These are phyloP conservation scores for Baryphthengus martii DNA, from an alignment of 2,113 vertebrate species.

Conservation along the genomic window DNA sequence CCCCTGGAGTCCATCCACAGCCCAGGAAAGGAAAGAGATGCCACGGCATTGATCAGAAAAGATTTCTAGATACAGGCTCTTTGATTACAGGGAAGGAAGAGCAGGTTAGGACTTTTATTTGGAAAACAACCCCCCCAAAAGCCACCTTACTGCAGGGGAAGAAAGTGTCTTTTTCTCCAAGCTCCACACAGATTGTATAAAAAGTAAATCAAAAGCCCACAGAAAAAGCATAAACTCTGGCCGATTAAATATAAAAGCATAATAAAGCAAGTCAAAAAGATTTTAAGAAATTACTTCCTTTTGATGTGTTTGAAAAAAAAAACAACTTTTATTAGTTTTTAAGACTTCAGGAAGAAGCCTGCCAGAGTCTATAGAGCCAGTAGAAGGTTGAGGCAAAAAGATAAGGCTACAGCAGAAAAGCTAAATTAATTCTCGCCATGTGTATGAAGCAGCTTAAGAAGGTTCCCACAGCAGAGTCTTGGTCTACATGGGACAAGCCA, in stretches of 20 bases:
- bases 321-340: no score
- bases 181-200: not conserved
- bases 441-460: not conserved
- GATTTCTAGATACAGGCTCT: not conserved
- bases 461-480: conserved; percentile 12
- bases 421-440: conserved; percentile 50
- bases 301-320: no score
- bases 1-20: no score
- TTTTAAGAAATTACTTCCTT: no score
- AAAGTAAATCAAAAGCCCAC: not conserved
- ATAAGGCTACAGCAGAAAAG: conserved; percentile 39
- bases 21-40: not conserved
- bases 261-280: conserved; percentile 47
- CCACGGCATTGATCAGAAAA: not conserved
- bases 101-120: not conserved
- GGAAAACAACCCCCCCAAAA: not conserved
- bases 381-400: conserved; percentile 34
- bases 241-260: conserved; percentile 19
- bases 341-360: conserved; percentile 31
- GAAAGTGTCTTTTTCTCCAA: not conserved
- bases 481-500: not conserved
- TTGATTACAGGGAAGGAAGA: not conserved
- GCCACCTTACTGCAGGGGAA: not conserved
- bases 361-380: conserved; percentile 31
- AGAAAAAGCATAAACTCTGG: not conserved